Base-by-base conservation (phyloP, 1,140 invertebrate genomes). In the Polypedilum pembai region DNA sequence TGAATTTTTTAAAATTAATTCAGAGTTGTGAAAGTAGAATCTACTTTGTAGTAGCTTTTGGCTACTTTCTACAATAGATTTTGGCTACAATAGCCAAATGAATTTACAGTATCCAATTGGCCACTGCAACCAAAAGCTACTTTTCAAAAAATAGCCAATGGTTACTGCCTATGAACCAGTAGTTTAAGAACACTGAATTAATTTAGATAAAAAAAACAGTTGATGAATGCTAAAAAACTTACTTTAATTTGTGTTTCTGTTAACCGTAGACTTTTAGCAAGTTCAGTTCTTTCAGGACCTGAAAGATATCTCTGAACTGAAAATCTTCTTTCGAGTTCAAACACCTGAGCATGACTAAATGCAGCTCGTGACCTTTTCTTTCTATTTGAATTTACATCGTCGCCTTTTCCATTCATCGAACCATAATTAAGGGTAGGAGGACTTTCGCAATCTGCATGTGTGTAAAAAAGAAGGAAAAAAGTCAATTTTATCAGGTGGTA, bases 321-420 rank as follows among this genome's bases (percentile, higher is more conserved):
- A 83, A 99, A 99, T 76, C 95, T 86, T 76, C 94, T 86, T 81
- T 98, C 96, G 72, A 99, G 83, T 81, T 98, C 94, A 82, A 94
- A 96, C 2, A 94, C 94, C 84, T 96, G 92, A 33, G 94, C 94
- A 82, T 98, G 96, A 41, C 95, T 96, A 80, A 98, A 98, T 0
- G 96, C 95, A 0, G 96, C 95, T 76, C 95, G 86, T 21, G 94
- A 96, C 41, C 95, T 86, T 81, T 98, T 98, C 84, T 97, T 97
- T 72, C 94, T 80, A 65, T 77, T 80, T 7, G 40, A 75, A 20
- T 21, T 73, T 18, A 41, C 10, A 17, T 24, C 20, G n/a, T 75
- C 74, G 45, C 18, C 18, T 18, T 69, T 18, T 10, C 18, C 18
- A 17, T 20, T 66, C 63, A 69, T 20, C 0, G 17, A 33, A 33